These are phyloP conservation scores for Lagorchestes hirsutus DNA, from an alignment of 2,797 vertebrate species.

Conservation along the genomic window DNA sequence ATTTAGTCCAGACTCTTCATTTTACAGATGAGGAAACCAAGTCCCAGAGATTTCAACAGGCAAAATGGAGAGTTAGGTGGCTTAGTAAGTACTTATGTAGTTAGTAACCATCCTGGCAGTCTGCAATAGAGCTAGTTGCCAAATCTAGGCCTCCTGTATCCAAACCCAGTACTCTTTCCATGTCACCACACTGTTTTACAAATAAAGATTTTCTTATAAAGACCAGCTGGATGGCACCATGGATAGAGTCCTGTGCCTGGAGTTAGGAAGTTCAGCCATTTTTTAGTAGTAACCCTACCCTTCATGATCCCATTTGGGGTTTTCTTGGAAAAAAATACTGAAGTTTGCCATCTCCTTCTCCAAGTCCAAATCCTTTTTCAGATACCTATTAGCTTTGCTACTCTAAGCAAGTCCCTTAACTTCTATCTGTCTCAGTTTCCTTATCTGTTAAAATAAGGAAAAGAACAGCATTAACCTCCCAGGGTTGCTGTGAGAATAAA, in stretches of 20 bases:
- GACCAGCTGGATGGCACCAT: neutral
- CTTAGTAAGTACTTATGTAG: neutral
- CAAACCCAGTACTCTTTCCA: neutral
- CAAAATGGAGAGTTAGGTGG: neutral
- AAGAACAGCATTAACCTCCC: neutral
- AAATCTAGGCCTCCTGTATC: neutral
- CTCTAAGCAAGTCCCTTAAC: neutral
- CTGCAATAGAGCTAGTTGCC: neutral
- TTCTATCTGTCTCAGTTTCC: neutral
- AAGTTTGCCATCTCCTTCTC: neutral
- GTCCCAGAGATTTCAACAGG: neutral
- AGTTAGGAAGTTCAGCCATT: neutral
- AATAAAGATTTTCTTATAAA: neutral
- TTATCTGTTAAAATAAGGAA: neutral
- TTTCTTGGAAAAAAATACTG: neutral
- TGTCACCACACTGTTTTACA: neutral
- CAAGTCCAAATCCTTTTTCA: neutral
- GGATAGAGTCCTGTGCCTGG: neutral
- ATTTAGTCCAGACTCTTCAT: neutral
- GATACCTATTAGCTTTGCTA: neutral
- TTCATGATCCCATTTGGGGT: too few relatives aligned
- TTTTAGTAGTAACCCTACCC: neutral
- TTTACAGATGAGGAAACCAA: neutral
- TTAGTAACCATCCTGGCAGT: neutral
- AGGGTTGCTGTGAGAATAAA: neutral